A percentile compares a stretch with the other conserved stretches of the same genome.
phyloP scores from a whole-genome alignment of 1,140 invertebrate genomes.

The Bombyx mandarina region DNA sequence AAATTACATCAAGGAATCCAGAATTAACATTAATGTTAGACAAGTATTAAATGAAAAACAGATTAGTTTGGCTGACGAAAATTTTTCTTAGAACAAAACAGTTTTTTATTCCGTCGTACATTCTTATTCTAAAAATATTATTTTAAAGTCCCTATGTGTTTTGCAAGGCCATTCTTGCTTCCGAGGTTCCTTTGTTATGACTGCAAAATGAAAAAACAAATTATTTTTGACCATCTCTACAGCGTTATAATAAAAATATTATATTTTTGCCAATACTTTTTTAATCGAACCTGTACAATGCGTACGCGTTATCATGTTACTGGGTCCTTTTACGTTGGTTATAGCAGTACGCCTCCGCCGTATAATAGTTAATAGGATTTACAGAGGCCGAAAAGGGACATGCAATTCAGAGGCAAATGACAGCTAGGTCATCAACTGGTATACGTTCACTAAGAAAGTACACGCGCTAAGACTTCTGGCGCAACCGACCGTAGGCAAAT shows the following conservation, averaged over 20 bases:
- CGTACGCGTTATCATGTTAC: no score
- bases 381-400: no score
- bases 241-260: no score
- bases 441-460: no score
- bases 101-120: slow-evolving; percentile 6
- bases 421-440: no score
- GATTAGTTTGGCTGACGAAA: slow-evolving; percentile 30
- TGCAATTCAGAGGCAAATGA: no score
- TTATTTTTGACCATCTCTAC: background rate
- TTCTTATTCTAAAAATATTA: background rate
- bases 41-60: slow-evolving; percentile 58
- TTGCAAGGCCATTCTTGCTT: slow-evolving; percentile 14
- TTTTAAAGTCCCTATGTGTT: slow-evolving; percentile 1
- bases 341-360: background rate
- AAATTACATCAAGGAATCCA: slow-evolving; percentile 47
- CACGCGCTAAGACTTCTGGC: no score
- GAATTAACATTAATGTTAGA: slow-evolving; percentile 63
- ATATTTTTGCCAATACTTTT: no score
- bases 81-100: slow-evolving; percentile 23
- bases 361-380: no score
- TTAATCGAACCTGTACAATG: no score
- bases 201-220: slow-evolving; percentile 13
- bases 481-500: no score
- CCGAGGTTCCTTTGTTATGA: slow-evolving; percentile 36
- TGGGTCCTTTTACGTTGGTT: background rate